Evolutionary conservation across 2,797 vertebrate species (phyloP), one percentile per base, ranked within the genome.

Genomic region (Chelidonichthys spinosus): DNA sequence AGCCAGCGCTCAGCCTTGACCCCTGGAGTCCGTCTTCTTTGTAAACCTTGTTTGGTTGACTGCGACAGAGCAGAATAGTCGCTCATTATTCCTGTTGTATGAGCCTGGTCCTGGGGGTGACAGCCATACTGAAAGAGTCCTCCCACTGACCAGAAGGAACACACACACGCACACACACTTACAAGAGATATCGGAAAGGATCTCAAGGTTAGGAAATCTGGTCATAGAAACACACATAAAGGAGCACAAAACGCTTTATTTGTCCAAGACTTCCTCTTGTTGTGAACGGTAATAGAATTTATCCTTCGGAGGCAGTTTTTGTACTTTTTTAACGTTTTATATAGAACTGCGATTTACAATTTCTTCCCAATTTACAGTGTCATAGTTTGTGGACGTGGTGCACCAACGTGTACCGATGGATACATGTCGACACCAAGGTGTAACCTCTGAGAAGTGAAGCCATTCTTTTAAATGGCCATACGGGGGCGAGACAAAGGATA

Each of bases 81-180:
- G 73, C 81, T 90, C 79, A 87, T 90, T 88, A 90, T 90, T 83
- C 72, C 76, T 87, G 72, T 82, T 81, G 76, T 84, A 81, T 81
- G 72, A 85, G 76, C 43, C 46, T 52, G 69, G 73, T 87, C 89
- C 74, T 74, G 40, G 39, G 78, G 87, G 75, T 85, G 88, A 90
- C 82, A 74, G 80, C 64, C 59, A 17, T 35, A 46, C 71, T 74
- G 74, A 90, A 88, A 84, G 83, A 72, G 78, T 80, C 69, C 63
- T 74, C 76, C 81, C 72, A 49, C 60, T 66, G 68, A 74, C 72
- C 63, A 58, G 15, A 81, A 75, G 65, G 46, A 72, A 74, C 44
- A 63, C 42, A 77, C 37, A 70, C 67, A 74, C 55, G 69, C 25
- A 63, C 11, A 56, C 7, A 64, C 11, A 53, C 10, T 17, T 18